phyloP scores from a whole-genome alignment of 2,797 vertebrate genomes.

The Sebastes flavidus region DNA sequence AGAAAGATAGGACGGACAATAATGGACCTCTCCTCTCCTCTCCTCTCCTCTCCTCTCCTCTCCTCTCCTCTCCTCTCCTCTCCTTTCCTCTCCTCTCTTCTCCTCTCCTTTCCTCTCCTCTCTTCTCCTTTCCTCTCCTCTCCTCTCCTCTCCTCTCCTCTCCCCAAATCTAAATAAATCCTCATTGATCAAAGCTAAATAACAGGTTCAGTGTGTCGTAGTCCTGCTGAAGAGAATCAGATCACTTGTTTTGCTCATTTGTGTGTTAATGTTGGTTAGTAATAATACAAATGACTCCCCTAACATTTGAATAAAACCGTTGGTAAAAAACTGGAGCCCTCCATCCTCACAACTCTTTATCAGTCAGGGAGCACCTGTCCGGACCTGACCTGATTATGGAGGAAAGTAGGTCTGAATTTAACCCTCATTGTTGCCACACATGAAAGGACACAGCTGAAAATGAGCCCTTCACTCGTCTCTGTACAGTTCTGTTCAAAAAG shows the following conservation, averaged over 20 bases:
- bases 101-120: background rate
- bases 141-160: background rate
- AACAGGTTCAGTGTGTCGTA: background rate
- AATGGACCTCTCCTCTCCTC: background rate
- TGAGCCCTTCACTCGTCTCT: constrained; percentile 22
- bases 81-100: background rate
- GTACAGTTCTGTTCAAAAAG: constrained; percentile 1
- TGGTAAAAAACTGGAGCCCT: constrained; percentile 51
- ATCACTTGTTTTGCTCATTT: constrained; percentile 9
- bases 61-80: background rate
- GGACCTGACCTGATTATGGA: constrained; percentile 72
- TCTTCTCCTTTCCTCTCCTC: background rate
- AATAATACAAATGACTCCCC: constrained; percentile 31
- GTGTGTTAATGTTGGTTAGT: constrained; percentile 10
- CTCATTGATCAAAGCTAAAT: background rate
- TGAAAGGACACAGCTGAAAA: constrained; percentile 42
- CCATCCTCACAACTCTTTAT: constrained; percentile 62
- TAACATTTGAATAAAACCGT: constrained; percentile 5
- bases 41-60: too few relatives aligned
- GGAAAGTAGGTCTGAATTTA: constrained; percentile 75
- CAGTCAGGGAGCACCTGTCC: constrained; percentile 72
- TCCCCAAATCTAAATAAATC: background rate
- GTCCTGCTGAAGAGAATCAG: background rate
- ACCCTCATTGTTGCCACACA: constrained; percentile 53
- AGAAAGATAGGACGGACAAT: background rate